A percentile compares a stretch with the other conserved stretches of the same genome.
phyloP scores from a whole-genome alignment of 2,113 vertebrate genomes.

The Corydoras maculifer region DNA sequence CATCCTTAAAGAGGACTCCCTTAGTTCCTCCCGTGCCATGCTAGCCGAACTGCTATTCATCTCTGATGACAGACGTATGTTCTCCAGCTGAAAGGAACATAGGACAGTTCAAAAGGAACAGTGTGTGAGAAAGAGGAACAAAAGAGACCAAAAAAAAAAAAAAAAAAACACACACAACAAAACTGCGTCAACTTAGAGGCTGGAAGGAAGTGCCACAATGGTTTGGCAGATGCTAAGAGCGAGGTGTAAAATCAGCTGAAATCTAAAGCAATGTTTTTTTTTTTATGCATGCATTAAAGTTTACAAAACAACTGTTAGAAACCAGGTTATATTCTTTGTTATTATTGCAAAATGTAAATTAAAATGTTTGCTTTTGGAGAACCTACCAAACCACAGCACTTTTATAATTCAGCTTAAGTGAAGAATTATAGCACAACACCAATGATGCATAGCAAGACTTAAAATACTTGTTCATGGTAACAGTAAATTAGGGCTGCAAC shows the following conservation, averaged over 20 bases:
- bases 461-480: too few relatives aligned
- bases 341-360: too few relatives aligned
- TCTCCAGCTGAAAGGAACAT: conserved; percentile 70
- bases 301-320: too few relatives aligned
- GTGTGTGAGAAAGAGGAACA: background rate
- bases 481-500: too few relatives aligned
- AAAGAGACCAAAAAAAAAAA: background rate
- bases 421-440: too few relatives aligned
- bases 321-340: too few relatives aligned
- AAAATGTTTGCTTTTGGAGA: too few relatives aligned
- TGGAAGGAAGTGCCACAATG: conserved; percentile 33
- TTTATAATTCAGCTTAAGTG: too few relatives aligned
- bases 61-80: conserved; percentile 70
- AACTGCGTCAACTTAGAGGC: conserved; percentile 7
- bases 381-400: too few relatives aligned
- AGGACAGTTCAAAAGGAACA: background rate
- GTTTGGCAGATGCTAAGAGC: background rate
- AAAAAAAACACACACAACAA: conserved; percentile 43
- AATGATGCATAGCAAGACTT: too few relatives aligned
- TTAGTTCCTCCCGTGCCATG: conserved; percentile 76
- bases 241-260: background rate
- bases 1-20: conserved; percentile 70
- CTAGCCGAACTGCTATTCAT: conserved; percentile 72
- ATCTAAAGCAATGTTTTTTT: too few relatives aligned
- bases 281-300: background rate